These are phyloP conservation scores for Talpa occidentalis DNA, from an alignment of 2,113 vertebrate species.

Conservation along the genomic window DNA sequence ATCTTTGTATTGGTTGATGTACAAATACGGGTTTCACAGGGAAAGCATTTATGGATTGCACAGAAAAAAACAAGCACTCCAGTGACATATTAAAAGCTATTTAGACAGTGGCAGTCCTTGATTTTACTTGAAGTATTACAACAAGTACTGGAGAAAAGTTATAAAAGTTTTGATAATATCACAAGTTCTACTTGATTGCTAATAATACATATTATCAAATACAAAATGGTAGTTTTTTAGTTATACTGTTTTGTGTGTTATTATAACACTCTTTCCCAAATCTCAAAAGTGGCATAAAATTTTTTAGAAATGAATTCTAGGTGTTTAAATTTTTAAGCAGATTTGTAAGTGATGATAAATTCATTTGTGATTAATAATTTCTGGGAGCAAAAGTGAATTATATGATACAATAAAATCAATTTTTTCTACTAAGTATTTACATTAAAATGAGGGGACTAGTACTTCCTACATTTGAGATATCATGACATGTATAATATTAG, in stretches of 20 bases:
- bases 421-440: constrained; percentile 51
- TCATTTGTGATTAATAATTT: constrained; percentile 47
- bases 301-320: constrained; percentile 43
- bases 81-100: not conserved
- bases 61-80: not conserved
- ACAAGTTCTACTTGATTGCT: constrained; percentile 1
- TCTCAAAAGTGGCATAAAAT: not conserved
- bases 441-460: not conserved
- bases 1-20: constrained; percentile 9
- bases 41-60: not conserved
- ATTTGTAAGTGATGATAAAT: not conserved
- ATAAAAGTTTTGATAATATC: not conserved
- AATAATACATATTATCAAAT: not conserved
- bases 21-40: not conserved
- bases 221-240: not conserved
- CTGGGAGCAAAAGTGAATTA: constrained; percentile 13
- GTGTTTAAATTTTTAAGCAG: not conserved
- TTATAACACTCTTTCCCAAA: not conserved
- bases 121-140: constrained; percentile 1
- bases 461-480: not conserved
- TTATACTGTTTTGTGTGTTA: not conserved
- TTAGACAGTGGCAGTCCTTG: not conserved
- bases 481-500: not conserved
- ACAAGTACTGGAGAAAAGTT: not conserved
- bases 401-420: not conserved